Evolutionary conservation across 92 coral and sea anemone species (phyloP).

Genomic region (Galaxea fascicularis): DNA sequence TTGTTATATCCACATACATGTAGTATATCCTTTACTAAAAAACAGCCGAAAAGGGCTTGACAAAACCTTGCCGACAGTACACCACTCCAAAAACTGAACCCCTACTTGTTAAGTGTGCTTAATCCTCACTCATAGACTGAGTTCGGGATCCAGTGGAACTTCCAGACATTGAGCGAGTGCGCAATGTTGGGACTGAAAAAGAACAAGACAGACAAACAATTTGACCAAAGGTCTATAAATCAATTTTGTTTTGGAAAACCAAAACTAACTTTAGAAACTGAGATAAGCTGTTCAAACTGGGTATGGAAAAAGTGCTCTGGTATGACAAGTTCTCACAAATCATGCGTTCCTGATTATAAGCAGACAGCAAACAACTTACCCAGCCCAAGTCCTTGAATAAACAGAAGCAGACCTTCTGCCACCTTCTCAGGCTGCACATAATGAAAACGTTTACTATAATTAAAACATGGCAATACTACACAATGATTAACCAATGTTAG

Average conservation of each 20-base stretch:
- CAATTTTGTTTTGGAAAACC: no score
- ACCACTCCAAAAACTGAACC: conserved; percentile 12
- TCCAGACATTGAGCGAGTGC: conserved; percentile 99
- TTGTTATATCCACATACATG: conserved; percentile 29
- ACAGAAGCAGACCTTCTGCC: conserved; percentile 94
- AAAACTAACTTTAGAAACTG: no score
- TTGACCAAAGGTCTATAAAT: neutral
- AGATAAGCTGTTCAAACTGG: no score
- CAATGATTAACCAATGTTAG: no score
- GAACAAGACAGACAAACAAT: neutral
- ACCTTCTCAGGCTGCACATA: conserved; percentile 84
- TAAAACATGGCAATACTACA: neutral
- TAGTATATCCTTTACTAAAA: conserved; percentile 26
- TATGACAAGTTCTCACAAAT: no score
- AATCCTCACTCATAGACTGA: conserved; percentile 78
- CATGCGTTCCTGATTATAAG: no score
- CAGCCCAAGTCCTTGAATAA: conserved; percentile 99
- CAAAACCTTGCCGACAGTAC: conserved; percentile 14
- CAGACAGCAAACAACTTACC: conserved; percentile 64
- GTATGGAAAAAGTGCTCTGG: no score
- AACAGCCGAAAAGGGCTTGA: neutral
- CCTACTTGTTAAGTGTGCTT: neutral
- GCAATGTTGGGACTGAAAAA: conserved; percentile 94
- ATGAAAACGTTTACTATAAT: neutral
- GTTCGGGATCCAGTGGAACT: conserved; percentile 74